Base-by-base conservation (phyloP, 2,113 vertebrate species). In the Naja naja region DNA sequence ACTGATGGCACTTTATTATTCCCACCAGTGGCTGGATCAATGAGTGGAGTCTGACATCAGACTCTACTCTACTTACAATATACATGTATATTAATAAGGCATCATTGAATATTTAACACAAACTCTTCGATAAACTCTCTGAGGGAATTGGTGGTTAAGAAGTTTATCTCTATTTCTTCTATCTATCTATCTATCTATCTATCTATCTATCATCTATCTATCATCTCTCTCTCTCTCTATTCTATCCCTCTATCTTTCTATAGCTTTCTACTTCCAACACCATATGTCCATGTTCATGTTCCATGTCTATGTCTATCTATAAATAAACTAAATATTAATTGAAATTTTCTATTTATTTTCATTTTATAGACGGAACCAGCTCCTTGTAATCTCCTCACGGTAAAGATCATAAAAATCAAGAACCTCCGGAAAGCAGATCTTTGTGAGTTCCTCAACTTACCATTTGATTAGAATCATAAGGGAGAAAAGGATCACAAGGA, bases 381-480 rank as follows among this genome's bases (percentile, higher is more conserved):
- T 94, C 97, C 97, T 1, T 98, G 98, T 95, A 97, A 97, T 93
- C 89, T 97, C 94, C 95, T 98, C 18, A 97, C 98, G 0, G 98
- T 98, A 86, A 97, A 95, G 95, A 8, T 98, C 91, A 97, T 98
- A 92, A 93, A 87, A 90, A 98, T 98, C 97, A 98, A 94, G 95
- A 98, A 98, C 3, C 96, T 97, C 90, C 96, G 96, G 58, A 98
- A 97, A 93, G 97, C 97, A 87, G 98, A 98, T 4, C 20, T 95
- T 23, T 5, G 98, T 98, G 94, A 98, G 98, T 98, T 95, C 93
- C 47, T 92, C 69, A 53, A 22, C 43, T 3, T 89, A 92, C 10
- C 2, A 43, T 2, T 0, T 53, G 12, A 16, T 85, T 34, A 0
- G 0, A 56, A 53, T 47, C 55, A 34, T 20, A 88, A 85, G 25